A percentile compares a stretch with the other conserved stretches of the same genome.
phyloP scores from a whole-genome alignment of 2,113 vertebrate genomes.

The Chaetops frenatus region DNA sequence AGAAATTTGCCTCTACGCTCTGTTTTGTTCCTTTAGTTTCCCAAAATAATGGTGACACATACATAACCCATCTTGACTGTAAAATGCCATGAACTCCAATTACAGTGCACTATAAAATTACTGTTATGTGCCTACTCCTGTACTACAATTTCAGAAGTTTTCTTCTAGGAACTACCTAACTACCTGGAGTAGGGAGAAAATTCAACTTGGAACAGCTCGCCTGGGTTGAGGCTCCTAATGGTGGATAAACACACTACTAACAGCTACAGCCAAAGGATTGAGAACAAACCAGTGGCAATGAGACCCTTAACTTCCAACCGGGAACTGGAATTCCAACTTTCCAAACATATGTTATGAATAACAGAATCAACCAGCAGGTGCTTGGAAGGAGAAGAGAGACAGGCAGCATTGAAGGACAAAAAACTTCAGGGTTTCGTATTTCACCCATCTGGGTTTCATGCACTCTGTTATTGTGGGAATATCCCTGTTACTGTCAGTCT shows the following conservation, averaged over 20 bases:
- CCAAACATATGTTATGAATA: not conserved
- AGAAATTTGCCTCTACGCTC: not conserved
- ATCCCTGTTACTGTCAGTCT: not conserved
- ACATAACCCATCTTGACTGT: not conserved
- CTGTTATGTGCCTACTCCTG: not conserved
- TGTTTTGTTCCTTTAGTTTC: not conserved
- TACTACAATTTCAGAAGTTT: not conserved
- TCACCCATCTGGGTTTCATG: not conserved
- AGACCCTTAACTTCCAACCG: not conserved
- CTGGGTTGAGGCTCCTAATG: not conserved
- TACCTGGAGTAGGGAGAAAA: not conserved
- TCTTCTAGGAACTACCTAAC: not conserved
- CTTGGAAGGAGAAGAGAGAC: not conserved
- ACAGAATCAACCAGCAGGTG: not conserved
- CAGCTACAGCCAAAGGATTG: not conserved
- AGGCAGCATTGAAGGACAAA: not conserved
- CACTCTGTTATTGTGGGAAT: not conserved
- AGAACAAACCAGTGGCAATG: not conserved
- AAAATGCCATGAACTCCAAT: not conserved
- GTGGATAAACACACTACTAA: not conserved
- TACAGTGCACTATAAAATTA: not conserved
- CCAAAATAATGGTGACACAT: not conserved
- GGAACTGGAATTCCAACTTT: not conserved
- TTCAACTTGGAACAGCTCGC: not conserved
- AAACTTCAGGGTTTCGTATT: rapidly evolving